A percentile compares a stretch with the other conserved stretches of the same genome.
phyloP scores from a whole-genome alignment of 2,888 invertebrate species.

The Panopea generosa region DNA sequence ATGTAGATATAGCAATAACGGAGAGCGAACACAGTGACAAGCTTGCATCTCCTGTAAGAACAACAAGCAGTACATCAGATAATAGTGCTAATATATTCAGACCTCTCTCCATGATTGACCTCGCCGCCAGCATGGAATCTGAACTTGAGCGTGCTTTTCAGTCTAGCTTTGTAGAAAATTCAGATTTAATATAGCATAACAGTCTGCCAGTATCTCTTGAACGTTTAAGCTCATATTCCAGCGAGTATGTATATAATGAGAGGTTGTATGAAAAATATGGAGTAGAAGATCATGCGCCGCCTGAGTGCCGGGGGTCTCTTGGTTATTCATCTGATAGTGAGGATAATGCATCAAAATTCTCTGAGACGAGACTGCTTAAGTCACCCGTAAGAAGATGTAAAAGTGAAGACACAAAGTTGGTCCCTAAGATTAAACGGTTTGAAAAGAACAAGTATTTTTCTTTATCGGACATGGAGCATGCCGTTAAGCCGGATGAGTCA shows the following conservation, averaged over 20 bases:
- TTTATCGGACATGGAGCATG: conserved; percentile 42
- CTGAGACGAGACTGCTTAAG: conserved; percentile 25
- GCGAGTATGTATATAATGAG: conserved; percentile 36
- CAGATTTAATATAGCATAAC: conserved; percentile 41
- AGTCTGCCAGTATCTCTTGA: conserved; percentile 45
- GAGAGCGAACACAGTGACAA: conserved; percentile 37
- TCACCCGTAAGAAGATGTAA: conserved; percentile 47
- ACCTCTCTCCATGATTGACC: conserved; percentile 77
- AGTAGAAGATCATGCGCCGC: no score
- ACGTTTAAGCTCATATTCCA: conserved; percentile 26
- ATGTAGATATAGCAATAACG: conserved; percentile 53
- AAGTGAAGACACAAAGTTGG: conserved; percentile 37
- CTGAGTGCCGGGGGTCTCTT: no score
- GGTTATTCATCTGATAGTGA: conserved; percentile 24
- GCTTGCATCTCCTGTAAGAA: conserved; percentile 19
- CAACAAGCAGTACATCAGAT: conserved; percentile 20
- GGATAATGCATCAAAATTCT: conserved; percentile 16
- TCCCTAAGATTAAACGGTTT: conserved; percentile 38
- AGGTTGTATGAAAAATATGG: conserved; percentile 36
- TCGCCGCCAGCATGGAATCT: conserved; percentile 80
- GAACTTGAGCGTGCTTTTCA: conserved; percentile 75
- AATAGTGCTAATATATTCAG: conserved; percentile 69
- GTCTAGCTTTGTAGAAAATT: conserved; percentile 33
- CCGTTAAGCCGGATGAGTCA: conserved; percentile 25
- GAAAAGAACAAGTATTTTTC: conserved; percentile 55